Base-by-base conservation (phyloP, 2,888 invertebrate species). In the Nycteola revayana region DNA sequence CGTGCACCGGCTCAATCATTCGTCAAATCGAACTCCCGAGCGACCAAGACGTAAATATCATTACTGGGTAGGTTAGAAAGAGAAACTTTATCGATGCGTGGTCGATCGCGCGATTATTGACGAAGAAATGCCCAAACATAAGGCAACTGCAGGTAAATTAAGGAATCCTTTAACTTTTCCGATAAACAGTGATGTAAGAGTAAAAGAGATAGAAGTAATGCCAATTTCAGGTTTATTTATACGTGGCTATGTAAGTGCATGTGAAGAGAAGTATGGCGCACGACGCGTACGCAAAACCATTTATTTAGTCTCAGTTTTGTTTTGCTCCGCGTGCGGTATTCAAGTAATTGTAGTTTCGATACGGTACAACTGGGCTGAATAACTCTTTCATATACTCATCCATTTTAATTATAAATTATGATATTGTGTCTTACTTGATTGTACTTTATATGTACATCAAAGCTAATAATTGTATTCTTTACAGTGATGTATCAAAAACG, bases 401-500 rank as follows among this genome's bases (percentile, higher is more conserved):
- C n/a, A n/a, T n/a, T n/a, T n/a, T n/a, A n/a, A n/a, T n/a, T n/a
- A n/a, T n/a, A n/a, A n/a, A n/a, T n/a, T n/a, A n/a, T n/a, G n/a
- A n/a, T n/a, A n/a, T n/a, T n/a, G n/a, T n/a, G n/a, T n/a, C n/a
- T n/a, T n/a, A n/a, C n/a, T n/a, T n/a, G n/a, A n/a, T n/a, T n/a
- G n/a, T n/a, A n/a, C n/a, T n/a, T n/a, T n/a, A n/a, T n/a, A n/a
- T n/a, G n/a, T n/a, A n/a, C n/a, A n/a, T 18, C 9, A 8, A 23
- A 9, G 11, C 23, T 37, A 35, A 30, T n/a, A 5, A 9, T 3
- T 18, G 3, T 18, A 25, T 2, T 10, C 9, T 26, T 37, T 39
- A 43, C 92, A 97, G 97, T 94, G 47, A 90, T 95, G 75, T 96
- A 95, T 80, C 96, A 97, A 81, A 97, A 97, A 78, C 93, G 96